A percentile compares a stretch with the other conserved stretches of the same genome.
Evolutionary conservation across 2,113 vertebrate genomes (phyloP).

Genomic region (Athene noctua): DNA sequence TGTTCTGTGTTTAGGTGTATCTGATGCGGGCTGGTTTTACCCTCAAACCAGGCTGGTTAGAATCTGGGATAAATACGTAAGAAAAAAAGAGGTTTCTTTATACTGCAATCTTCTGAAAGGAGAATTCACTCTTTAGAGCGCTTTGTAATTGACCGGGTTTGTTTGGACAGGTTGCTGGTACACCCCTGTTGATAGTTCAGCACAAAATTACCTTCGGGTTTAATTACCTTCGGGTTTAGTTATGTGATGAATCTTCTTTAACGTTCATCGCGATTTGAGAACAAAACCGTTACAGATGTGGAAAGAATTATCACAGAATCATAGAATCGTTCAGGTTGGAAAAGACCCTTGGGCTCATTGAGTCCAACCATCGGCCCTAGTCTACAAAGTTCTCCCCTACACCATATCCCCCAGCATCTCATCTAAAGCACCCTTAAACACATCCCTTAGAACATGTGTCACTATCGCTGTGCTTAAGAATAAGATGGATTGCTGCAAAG

Average conservation of each 20-base stretch:
- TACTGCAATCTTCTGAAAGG: background rate
- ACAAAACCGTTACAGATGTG: background rate
- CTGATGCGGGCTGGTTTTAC: background rate
- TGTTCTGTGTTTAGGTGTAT: background rate
- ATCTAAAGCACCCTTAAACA: too few species aligned
- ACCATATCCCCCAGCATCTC: too few species aligned
- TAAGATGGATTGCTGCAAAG: too few species aligned
- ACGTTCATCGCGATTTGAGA: background rate
- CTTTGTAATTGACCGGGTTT: background rate
- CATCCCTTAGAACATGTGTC: background rate
- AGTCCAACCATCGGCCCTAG: too few species aligned
- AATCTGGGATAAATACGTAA: background rate
- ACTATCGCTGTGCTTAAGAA: rapidly evolving
- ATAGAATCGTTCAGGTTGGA: too few species aligned
- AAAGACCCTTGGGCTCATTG: too few species aligned
- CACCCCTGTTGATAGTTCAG: background rate
- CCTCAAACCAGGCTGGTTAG: background rate
- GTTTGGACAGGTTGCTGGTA: background rate
- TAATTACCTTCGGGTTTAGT: background rate
- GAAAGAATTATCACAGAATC: background rate
- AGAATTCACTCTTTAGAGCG: background rate
- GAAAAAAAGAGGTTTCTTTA: background rate
- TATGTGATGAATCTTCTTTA: background rate
- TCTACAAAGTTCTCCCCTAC: too few species aligned
- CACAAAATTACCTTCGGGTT: background rate